Evolutionary conservation across 2,797 vertebrate species (phyloP).

Genomic region (Liasis olivaceus): DNA sequence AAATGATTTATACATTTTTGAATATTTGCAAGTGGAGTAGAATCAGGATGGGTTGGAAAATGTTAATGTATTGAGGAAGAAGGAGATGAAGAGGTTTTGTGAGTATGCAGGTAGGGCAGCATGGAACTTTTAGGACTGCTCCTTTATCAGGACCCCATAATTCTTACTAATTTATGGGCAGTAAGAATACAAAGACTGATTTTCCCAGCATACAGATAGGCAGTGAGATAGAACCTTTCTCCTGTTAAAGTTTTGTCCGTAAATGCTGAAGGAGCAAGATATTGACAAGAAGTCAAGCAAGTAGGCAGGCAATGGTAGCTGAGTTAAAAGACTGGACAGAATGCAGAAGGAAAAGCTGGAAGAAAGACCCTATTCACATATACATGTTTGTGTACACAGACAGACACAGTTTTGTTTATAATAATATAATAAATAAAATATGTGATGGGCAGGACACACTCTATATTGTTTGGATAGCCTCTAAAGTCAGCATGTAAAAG

Average conservation of each 20-base stretch:
- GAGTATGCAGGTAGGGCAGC: no score
- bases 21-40: constrained; percentile 46
- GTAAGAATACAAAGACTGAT: neutral
- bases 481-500: neutral
- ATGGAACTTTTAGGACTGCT: fast-evolving
- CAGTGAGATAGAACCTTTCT: neutral
- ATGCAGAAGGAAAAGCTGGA: neutral
- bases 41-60: constrained; percentile 30
- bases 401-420: no score
- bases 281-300: neutral
- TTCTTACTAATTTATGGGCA: neutral
- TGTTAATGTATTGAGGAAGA: neutral
- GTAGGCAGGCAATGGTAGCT: neutral
- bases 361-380: neutral
- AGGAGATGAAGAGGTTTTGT: neutral
- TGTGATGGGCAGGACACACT: neutral
- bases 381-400: neutral
- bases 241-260: neutral
- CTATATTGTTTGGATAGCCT: neutral
- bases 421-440: neutral
- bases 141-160: neutral
- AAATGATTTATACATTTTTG: constrained; percentile 49
- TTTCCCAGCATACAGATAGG: neutral
- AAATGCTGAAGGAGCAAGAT: neutral
- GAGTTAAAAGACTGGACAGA: neutral